Percentiles rank a stretch among this genome's conserved stretches.
phyloP scores from a whole-genome alignment of 2,888 invertebrate genomes.

The Cantharis nigra region DNA sequence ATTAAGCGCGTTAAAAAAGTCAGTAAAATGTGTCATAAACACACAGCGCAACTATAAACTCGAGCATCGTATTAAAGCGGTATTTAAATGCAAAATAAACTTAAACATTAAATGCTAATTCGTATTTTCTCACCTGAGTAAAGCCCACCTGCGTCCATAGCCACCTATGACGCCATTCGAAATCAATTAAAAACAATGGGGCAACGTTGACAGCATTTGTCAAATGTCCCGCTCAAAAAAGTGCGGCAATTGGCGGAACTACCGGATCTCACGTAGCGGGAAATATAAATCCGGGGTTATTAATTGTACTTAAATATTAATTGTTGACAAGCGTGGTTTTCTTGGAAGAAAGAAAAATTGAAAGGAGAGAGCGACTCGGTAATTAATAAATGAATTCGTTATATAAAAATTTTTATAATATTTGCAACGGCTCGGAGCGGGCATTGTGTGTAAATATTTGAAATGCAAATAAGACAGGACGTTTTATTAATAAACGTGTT shows the following conservation, averaged over 20 bases:
- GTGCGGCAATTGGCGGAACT: slow-evolving; percentile 37
- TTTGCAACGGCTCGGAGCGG: not conserved
- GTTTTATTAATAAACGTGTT: slow-evolving; percentile 16
- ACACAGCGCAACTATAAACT: slow-evolving; percentile 30
- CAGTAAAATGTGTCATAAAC: slow-evolving; percentile 31
- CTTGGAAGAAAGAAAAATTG: slow-evolving; percentile 25
- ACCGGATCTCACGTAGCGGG: slow-evolving; percentile 40
- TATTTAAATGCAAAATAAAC: slow-evolving; percentile 35
- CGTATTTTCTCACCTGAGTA: slow-evolving; percentile 34
- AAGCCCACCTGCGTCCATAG: slow-evolving; percentile 33
- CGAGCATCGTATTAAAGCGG: slow-evolving; percentile 32
- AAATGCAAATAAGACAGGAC: slow-evolving; percentile 23
- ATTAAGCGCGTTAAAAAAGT: slow-evolving; percentile 30
- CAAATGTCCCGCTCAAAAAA: slow-evolving; percentile 24
- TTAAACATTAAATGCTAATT: slow-evolving; percentile 32
- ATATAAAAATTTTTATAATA: slow-evolving; percentile 9
- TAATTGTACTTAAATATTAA: slow-evolving; percentile 37
- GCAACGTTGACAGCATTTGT: slow-evolving; percentile 24
- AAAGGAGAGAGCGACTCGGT: slow-evolving; percentile 17
- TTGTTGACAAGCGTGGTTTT: slow-evolving; percentile 26
- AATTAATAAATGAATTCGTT: slow-evolving; percentile 32
- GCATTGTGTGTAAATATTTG: slow-evolving; percentile 28
- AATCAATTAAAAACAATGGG: slow-evolving; percentile 34
- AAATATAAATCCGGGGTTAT: slow-evolving; percentile 43
- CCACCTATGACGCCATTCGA: slow-evolving; percentile 34